Evolutionary conservation across 2,113 vertebrate genomes (phyloP), one percentile per base, ranked within the genome.

Genomic region (Myotis lucifugus): DNA sequence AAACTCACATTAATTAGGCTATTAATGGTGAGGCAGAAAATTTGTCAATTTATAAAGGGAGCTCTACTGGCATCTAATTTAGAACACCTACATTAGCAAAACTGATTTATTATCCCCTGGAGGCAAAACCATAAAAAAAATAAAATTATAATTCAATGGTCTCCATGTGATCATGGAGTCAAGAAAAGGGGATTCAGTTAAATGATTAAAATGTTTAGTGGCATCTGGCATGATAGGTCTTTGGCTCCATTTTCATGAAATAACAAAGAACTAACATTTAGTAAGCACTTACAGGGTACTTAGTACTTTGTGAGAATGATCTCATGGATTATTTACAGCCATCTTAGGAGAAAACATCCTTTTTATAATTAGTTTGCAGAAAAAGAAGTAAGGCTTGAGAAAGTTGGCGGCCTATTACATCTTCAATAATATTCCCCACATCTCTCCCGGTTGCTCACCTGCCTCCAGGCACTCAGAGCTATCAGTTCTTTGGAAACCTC

Each of bases 1-100:
- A 73, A 61, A 61, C 19, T 66, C 59, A 37, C 8, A 78, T 79
- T 81, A 93, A 69, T 94, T 91, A 79, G 13, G 6, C 13, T 94
- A 48, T 13, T 17, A 19, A 37, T 66, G 48, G 12, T 37, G 50
- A 74, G 74, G 32, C 46, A 74, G 42, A 88, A 81, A 52, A 59
- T 40, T 5, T 82, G 77, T 83, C 74, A 40, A 10, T 50, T 88
- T n/a, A 93, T 50, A 66, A 61, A 66, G 3, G 8, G 29, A 95
- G 86, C 17, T 46, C 9, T 59, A 5, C 21, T 56, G 48, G 50
- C 12, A 40, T 69, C 18, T 91, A 84, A 54, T 87, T 37, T 66
- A 14, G 14, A 85, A 54, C 2, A 56, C 7, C 10, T 37, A 25
- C 6, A 29, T 64, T 34, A 78, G 17, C 34, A 42, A 81, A 46